These are phyloP conservation scores for Brachyopa scutellaris DNA, from an alignment of 2,888 invertebrate genomes.

Conservation along the genomic window DNA sequence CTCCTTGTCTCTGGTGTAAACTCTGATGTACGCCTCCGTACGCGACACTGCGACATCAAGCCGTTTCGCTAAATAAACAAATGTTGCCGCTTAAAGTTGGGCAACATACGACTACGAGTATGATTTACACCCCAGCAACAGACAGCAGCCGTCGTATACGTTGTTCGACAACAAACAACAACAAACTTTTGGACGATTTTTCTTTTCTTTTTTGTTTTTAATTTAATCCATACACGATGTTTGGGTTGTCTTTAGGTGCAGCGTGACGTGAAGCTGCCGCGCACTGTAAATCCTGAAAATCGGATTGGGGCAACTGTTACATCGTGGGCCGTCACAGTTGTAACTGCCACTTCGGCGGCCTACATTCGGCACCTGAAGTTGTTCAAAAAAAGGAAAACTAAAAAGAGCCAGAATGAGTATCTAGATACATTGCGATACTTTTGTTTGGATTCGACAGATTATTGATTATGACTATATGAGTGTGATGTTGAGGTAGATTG, in stretches of 20 bases:
- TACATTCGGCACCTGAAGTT: constrained; percentile 8
- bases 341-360: constrained; percentile 33
- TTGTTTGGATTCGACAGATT: constrained; percentile 20
- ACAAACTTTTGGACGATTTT: not conserved
- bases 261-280: too few relatives aligned
- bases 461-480: constrained; percentile 3
- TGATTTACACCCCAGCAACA: not conserved
- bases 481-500: constrained; percentile 3
- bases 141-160: too few relatives aligned
- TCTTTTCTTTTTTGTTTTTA: not conserved
- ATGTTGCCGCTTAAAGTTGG: constrained; percentile 56
- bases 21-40: constrained; percentile 6
- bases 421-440: not conserved
- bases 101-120: too few relatives aligned
- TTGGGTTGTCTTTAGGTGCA: constrained; percentile 32
- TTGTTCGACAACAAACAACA: too few relatives aligned
- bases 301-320: constrained; percentile 23
- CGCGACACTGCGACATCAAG: not conserved
- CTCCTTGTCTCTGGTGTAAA: constrained; percentile 41
- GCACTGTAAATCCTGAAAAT: constrained; percentile 35
- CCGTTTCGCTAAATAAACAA: constrained; percentile 58
- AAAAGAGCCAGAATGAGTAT: not conserved
- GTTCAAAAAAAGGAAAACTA: not conserved
- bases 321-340: constrained; percentile 26
- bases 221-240: constrained; percentile 1